Evolutionary conservation across 2,113 vertebrate genomes (phyloP).

Genomic region (Chloropsis hardwickii): DNA sequence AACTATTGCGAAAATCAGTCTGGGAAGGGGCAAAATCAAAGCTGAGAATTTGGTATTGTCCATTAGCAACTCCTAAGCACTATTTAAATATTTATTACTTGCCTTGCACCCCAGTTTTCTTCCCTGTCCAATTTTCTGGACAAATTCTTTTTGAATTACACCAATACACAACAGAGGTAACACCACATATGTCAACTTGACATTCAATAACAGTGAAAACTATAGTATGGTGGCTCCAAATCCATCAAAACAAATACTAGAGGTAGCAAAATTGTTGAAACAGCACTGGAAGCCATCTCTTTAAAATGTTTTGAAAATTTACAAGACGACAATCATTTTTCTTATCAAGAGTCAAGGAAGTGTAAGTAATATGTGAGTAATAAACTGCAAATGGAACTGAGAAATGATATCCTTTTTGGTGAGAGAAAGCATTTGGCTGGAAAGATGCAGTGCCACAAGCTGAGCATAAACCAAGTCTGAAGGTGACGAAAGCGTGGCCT

Average conservation of each 20-base stretch:
- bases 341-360: conserved; percentile 22
- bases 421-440: neutral
- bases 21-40: neutral
- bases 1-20: neutral
- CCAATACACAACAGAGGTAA: neutral
- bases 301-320: conserved; percentile 9
- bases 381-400: neutral
- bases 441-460: neutral
- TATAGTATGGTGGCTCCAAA: neutral
- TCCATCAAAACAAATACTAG: conserved; percentile 4
- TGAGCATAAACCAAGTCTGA: neutral
- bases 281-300: neutral
- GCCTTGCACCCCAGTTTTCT: neutral
- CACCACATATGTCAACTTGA: neutral
- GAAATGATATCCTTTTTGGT: neutral
- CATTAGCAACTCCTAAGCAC: neutral
- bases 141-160: neutral
- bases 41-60: neutral
- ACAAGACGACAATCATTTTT: neutral
- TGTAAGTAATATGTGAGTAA: conserved; percentile 18
- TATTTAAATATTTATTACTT: neutral
- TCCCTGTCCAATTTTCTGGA: neutral
- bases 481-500: neutral
- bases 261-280: neutral
- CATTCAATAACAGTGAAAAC: neutral